Percentiles rank a stretch among this genome's conserved stretches.
Conservation (phyloP, 1,140 invertebrate species). For the Asobara japonica region DNA sequence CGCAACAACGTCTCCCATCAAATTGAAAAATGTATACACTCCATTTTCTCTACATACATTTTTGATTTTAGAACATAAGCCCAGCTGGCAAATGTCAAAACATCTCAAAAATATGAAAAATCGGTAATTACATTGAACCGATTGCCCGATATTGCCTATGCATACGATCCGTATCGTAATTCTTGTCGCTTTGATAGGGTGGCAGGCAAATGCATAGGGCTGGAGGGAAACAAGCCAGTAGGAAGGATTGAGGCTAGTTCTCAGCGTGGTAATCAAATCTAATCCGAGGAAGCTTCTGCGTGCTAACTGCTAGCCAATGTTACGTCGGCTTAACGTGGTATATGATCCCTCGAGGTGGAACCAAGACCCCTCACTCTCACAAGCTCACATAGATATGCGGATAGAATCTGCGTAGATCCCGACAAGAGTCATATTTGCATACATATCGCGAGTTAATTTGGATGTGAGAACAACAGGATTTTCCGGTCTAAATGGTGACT, state of each 20-base stretch:
- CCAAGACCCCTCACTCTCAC: conserved; percentile 7
- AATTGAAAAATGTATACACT: no score
- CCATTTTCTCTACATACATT: no score
- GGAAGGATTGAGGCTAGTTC: conserved; percentile 34
- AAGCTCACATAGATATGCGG: background rate
- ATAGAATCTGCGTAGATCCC: conserved; percentile 1
- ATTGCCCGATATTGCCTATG: conserved; percentile 3
- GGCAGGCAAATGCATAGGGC: background rate
- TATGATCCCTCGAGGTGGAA: conserved; percentile 23
- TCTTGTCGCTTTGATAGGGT: conserved; percentile 19
- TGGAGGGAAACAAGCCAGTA: background rate
- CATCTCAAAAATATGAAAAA: no score
- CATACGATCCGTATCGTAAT: conserved; percentile 23
- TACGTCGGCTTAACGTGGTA: conserved; percentile 46
- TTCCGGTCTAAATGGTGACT: background rate
- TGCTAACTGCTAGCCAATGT: conserved; percentile 50
- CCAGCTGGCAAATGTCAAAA: no score
- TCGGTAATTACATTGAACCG: background rate
- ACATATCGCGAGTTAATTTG: conserved; percentile 22
- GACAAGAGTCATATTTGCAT: conserved; percentile 18
- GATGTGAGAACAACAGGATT: conserved; percentile 14
- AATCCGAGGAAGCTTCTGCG: conserved; percentile 46
- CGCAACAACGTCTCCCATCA: no score
- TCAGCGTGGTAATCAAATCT: conserved; percentile 54
- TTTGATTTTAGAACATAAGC: no score